These are phyloP conservation scores for Sparidentex hasta DNA, from an alignment of 2,797 vertebrate genomes.

Conservation along the genomic window DNA sequence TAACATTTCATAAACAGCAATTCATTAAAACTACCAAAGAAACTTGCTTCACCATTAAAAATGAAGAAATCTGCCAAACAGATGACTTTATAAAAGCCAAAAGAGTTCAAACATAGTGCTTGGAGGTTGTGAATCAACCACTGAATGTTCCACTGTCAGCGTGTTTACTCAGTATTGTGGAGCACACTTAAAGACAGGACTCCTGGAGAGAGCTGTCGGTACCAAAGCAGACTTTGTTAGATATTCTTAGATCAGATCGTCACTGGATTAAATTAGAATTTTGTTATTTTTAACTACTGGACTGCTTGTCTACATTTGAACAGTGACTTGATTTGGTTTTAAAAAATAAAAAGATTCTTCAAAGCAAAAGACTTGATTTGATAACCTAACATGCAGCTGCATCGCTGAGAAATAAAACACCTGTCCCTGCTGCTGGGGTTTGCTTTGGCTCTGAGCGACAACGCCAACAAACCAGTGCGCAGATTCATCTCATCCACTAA, in stretches of 20 bases:
- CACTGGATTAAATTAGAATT: background rate
- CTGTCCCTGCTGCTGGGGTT: background rate
- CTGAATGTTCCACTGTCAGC: background rate
- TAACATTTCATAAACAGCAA: constrained; percentile 45
- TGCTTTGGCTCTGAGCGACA: background rate
- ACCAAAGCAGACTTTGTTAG: no score
- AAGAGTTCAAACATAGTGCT: background rate
- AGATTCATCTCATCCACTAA: background rate
- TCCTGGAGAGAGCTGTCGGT: background rate
- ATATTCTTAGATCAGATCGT: background rate
- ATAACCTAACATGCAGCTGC: no score
- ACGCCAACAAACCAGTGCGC: background rate
- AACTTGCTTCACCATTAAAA: background rate
- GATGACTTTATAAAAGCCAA: constrained; percentile 69
- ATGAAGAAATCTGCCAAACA: constrained; percentile 27
- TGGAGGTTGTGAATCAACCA: constrained; percentile 29
- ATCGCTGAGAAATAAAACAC: background rate
- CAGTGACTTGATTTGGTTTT: background rate
- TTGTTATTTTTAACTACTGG: background rate
- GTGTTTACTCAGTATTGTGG: background rate
- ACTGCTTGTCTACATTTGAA: background rate
- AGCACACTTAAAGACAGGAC: background rate
- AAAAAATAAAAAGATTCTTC: background rate
- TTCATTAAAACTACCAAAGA: background rate
- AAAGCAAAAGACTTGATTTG: no score